A percentile compares a stretch with the other conserved stretches of the same genome.
These are phyloP conservation scores for Hippocampus barbouri DNA, from an alignment of 2,113 vertebrate genomes.

Conservation along the genomic window DNA sequence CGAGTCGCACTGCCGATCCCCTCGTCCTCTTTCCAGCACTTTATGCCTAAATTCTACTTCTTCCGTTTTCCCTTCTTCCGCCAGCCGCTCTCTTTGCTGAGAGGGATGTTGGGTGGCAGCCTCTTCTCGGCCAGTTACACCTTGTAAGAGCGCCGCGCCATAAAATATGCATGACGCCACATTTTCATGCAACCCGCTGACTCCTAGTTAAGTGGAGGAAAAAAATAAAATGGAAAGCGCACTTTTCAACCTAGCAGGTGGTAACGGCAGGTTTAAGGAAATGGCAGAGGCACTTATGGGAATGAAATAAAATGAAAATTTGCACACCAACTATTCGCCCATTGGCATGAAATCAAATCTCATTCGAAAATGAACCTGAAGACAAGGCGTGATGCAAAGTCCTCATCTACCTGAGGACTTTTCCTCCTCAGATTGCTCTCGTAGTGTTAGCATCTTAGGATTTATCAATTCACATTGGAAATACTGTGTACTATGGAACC, in stretches of 20 bases:
- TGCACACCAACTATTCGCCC: neutral
- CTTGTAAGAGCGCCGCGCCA: conserved; percentile 41
- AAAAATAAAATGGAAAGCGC: conserved; percentile 1
- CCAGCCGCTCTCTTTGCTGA: conserved; percentile 1
- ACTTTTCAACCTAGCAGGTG: neutral
- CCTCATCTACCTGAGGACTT: neutral
- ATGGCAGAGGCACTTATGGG: neutral
- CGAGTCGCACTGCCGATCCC: conserved; percentile 29
- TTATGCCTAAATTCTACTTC: conserved; percentile 18
- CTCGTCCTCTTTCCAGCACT: conserved; percentile 21
- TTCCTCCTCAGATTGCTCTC: neutral
- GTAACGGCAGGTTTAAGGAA: no score
- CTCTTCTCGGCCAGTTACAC: conserved; percentile 28
- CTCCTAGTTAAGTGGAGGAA: conserved; percentile 27
- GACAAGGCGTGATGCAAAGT: neutral
- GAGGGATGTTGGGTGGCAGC: conserved; percentile 10
- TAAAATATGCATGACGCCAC: conserved; percentile 64
- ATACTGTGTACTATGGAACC: no score
- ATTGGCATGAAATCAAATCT: neutral
- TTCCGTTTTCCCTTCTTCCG: neutral
- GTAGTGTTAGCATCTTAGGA: neutral
- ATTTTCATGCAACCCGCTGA: conserved; percentile 30
- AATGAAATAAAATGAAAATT: neutral
- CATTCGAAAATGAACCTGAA: neutral
- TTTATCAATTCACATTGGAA: no score